A percentile compares a stretch with the other conserved stretches of the same genome.
phyloP scores from a whole-genome alignment of 1,140 invertebrate species.

The Mamestra configurata region DNA sequence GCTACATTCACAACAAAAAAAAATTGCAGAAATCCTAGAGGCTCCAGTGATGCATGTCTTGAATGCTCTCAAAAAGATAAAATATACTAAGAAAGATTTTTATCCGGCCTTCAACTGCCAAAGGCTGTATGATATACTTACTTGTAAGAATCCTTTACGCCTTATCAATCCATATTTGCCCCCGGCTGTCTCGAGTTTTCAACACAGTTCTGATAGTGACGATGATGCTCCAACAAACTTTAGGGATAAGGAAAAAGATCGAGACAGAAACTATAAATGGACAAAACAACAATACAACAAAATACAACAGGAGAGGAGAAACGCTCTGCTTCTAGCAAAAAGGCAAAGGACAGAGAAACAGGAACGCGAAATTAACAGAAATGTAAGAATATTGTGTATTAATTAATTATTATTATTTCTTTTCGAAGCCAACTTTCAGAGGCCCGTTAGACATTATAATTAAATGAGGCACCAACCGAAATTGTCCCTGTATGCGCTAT shows the following conservation, averaged over 20 bases:
- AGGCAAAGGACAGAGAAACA: slow-evolving; percentile 65
- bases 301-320: slow-evolving; percentile 82
- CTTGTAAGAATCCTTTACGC: slow-evolving; percentile 85
- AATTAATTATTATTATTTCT: no score
- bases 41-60: slow-evolving; percentile 92
- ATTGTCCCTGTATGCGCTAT: no score
- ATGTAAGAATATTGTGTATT: no score
- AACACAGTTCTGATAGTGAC: slow-evolving; percentile 79
- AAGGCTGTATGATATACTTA: slow-evolving; percentile 90
- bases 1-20: slow-evolving; percentile 90
- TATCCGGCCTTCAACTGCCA: slow-evolving; percentile 91
- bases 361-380: slow-evolving; percentile 74
- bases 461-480: no score
- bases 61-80: slow-evolving; percentile 90
- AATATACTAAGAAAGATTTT: slow-evolving; percentile 89
- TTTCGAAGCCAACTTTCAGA: no score
- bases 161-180: slow-evolving; percentile 85
- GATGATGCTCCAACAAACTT: slow-evolving; percentile 74
- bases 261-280: slow-evolving; percentile 85
- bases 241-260: slow-evolving; percentile 83
- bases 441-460: no score
- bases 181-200: slow-evolving; percentile 58
- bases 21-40: slow-evolving; percentile 90
- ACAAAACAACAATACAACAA: slow-evolving; percentile 80
- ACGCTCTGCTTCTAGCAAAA: slow-evolving; percentile 72